phyloP scores from a whole-genome alignment of 2,888 invertebrate genomes.

The Tachina fera region DNA sequence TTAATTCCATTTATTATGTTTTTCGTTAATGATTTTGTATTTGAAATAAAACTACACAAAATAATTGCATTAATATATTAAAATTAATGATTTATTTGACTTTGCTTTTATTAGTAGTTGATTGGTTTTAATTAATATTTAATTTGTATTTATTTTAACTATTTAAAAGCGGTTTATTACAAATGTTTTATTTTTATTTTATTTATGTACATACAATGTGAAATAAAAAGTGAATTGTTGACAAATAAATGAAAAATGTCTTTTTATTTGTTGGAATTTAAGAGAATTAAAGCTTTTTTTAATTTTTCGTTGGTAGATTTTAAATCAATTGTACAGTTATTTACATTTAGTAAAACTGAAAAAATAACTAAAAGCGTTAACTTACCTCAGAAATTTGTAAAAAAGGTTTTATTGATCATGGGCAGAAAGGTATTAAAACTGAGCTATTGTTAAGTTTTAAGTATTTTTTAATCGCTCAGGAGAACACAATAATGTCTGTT shows the following conservation, averaged over 20 bases:
- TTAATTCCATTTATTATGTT: background rate
- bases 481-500: too few relatives aligned
- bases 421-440: too few relatives aligned
- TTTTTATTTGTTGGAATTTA: background rate
- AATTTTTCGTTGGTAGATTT: constrained; percentile 44
- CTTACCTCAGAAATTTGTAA: background rate
- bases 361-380: too few relatives aligned
- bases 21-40: background rate
- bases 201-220: too few relatives aligned
- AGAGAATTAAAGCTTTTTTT: constrained; percentile 42
- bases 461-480: too few relatives aligned
- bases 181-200: too few relatives aligned
- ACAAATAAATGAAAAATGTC: too few relatives aligned
- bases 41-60: constrained; percentile 10
- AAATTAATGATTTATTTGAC: background rate
- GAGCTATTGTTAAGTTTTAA: too few relatives aligned
- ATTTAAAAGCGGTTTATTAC: constrained; percentile 4
- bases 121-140: background rate
- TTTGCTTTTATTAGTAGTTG: background rate
- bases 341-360: too few relatives aligned
- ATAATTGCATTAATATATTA: background rate
- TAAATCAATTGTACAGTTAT: background rate
- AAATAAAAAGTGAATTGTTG: too few relatives aligned
- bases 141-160: constrained; percentile 6
- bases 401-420: too few relatives aligned